Evolutionary conservation across 1,140 invertebrate species (phyloP).

Genomic region (Cheumatopsyche charites): DNA sequence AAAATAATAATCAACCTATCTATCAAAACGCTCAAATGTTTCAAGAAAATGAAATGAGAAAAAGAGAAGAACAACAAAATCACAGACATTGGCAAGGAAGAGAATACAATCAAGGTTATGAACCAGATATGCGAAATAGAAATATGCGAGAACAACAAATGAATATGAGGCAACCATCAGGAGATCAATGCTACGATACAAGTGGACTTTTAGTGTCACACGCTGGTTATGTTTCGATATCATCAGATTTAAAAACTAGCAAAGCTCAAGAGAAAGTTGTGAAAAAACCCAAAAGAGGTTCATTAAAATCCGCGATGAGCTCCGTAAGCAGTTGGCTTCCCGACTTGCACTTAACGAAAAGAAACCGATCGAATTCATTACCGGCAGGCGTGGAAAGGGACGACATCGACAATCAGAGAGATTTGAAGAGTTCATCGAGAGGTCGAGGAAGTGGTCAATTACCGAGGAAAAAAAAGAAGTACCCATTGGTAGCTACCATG

Average conservation of each 20-base stretch:
- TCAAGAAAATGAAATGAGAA: constrained; percentile 52
- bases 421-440: constrained; percentile 53
- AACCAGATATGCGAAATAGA: constrained; percentile 56
- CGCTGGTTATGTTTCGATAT: constrained; percentile 81
- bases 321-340: constrained; percentile 81
- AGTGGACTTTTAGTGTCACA: constrained; percentile 77
- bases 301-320: constrained; percentile 79
- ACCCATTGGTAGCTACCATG: constrained; percentile 77
- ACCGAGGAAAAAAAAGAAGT: constrained; percentile 75
- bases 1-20: constrained; percentile 50
- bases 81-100: constrained; percentile 56
- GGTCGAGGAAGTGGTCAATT: constrained; percentile 50
- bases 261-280: constrained; percentile 64
- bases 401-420: constrained; percentile 61
- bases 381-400: constrained; percentile 71
- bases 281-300: constrained; percentile 75
- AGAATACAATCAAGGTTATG: constrained; percentile 51
- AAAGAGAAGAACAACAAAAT: constrained; percentile 52
- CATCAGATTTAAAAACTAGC: constrained; percentile 67
- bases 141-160: constrained; percentile 56
- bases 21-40: constrained; percentile 54
- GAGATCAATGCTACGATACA: constrained; percentile 58
- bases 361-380: constrained; percentile 80
- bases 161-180: constrained; percentile 44
- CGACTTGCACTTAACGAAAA: constrained; percentile 77